Percentiles rank a stretch among this genome's conserved stretches.
These are phyloP conservation scores for Philaenus spumarius DNA, from an alignment of 1,140 invertebrate genomes.

Conservation along the genomic window DNA sequence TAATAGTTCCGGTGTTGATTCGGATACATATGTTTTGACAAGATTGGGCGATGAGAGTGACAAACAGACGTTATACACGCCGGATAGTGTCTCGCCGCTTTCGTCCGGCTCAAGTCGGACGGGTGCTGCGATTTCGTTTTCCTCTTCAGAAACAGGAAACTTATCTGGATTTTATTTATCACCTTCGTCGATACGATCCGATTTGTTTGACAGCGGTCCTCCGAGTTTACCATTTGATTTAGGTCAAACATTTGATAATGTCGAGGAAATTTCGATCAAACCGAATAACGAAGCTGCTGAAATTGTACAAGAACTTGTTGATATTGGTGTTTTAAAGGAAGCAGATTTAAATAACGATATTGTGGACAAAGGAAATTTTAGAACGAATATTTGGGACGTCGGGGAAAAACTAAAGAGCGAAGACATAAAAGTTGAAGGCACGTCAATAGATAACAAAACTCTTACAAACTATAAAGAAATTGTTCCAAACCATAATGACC, in stretches of 20 bases:
- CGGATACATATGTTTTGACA: slow-evolving; percentile 26
- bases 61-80: slow-evolving; percentile 20
- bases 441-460: not conserved
- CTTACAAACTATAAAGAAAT: not conserved
- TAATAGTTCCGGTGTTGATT: slow-evolving; percentile 33
- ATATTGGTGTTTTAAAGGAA: slow-evolving; percentile 18
- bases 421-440: not conserved
- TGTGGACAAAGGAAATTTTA: not conserved
- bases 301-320: slow-evolving; percentile 25
- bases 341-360: not conserved
- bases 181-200: slow-evolving; percentile 27
- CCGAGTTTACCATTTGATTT: slow-evolving; percentile 27
- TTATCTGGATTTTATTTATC: slow-evolving; percentile 36
- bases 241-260: slow-evolving; percentile 21
- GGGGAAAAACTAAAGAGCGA: not conserved
- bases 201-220: slow-evolving; percentile 26
- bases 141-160: slow-evolving; percentile 34
- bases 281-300: slow-evolving; percentile 28
- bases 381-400: no score
- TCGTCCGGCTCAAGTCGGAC: slow-evolving; percentile 21
- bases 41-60: slow-evolving; percentile 2
- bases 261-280: slow-evolving; percentile 24
- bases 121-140: slow-evolving; percentile 21
- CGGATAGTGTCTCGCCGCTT: slow-evolving; percentile 30
- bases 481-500: not conserved